Base-by-base conservation (phyloP, 92 coral and sea anemone species). In the Parazoanthus darwini region DNA sequence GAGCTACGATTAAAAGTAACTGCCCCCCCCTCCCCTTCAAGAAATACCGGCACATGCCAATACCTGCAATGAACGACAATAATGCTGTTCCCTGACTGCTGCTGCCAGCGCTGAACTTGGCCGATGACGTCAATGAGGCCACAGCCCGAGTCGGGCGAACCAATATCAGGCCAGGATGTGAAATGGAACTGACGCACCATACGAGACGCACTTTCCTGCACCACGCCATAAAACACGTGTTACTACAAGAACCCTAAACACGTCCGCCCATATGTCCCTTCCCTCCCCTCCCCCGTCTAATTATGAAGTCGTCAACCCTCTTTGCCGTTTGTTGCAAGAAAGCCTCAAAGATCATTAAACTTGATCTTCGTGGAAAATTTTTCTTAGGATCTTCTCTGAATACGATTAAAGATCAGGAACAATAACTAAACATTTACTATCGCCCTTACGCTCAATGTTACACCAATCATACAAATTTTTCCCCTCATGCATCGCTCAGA, bases 31-130 rank as follows among this genome's bases (percentile, higher is more conserved):
- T 0, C 42, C 71, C 14, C 7, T 25, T 0, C 16, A 18, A 16
- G 36, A 54, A 54, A 35, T 29, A 3, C 76, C 36, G 14, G 74
- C 58, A 36, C 48, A 25, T 16, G 5, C n/a, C 10, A 9, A 38
- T 82, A 94, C 98, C 98, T 96, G 98, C 98, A 96, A 80, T 96
- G 98, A 0, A 94, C 98, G 33, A 94, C 72, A 76, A 93, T 87
- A 8, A 93, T 85, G 14, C 91, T 91, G 44, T 91, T 89, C 10
- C 98, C 98, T 67, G 96, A 90, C 59, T 91, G 91, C 77, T 96
- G 98, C 67, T 96, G 98, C 98, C 98, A 96, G 67, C 96, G 81
- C 82, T 96, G 98, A 36, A 96, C 98, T 82, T 96, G 98, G 58
- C 98, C 98, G 85, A 96, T 96, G 48, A 96, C 91, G 85, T 96